A percentile compares a stretch with the other conserved stretches of the same genome.
phyloP scores from a whole-genome alignment of 1,140 invertebrate species.

The Ceratina japonica region DNA sequence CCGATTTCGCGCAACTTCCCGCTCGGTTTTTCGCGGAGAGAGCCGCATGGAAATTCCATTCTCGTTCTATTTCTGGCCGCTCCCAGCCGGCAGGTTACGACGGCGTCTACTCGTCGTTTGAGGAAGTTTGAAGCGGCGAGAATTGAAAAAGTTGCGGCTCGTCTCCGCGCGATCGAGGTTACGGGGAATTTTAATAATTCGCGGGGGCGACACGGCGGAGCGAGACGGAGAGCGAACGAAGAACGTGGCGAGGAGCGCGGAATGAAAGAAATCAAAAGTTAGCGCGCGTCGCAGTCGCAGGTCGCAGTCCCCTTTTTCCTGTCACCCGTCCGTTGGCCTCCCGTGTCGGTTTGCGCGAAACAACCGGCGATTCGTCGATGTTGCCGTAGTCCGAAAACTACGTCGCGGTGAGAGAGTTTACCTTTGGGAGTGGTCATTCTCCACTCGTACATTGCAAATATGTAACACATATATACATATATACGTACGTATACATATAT shows the following conservation, averaged over 20 bases:
- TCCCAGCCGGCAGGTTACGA: not conserved
- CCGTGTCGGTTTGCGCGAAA: not conserved
- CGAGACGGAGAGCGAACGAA: not conserved
- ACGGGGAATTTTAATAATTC: conserved; percentile 44
- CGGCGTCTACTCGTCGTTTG: conserved; percentile 3
- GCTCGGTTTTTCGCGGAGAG: not conserved
- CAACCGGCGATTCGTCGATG: conserved; percentile 10
- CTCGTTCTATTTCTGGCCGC: conserved; percentile 1
- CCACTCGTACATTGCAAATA: not conserved
- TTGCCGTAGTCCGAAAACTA: conserved; percentile 1
- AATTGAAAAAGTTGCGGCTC: conserved; percentile 44
- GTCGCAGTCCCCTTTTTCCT: too few species aligned
- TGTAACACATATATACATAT: not conserved
- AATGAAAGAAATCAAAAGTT: conserved; percentile 41
- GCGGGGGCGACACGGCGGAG: not conserved
- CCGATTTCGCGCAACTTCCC: not conserved
- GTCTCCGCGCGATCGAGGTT: not conserved
- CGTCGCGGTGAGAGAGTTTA: conserved; percentile 9
- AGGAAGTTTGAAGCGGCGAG: conserved; percentile 24
- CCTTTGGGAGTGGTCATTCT: not conserved
- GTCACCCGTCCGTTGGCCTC: not conserved
- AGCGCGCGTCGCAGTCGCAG: not conserved
- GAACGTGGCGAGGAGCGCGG: conserved; percentile 3
- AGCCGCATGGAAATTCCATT: conserved; percentile 12
- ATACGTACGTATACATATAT: too few species aligned